Evolutionary conservation across 2,888 invertebrate genomes (phyloP).

Genomic region (Spisula solida): DNA sequence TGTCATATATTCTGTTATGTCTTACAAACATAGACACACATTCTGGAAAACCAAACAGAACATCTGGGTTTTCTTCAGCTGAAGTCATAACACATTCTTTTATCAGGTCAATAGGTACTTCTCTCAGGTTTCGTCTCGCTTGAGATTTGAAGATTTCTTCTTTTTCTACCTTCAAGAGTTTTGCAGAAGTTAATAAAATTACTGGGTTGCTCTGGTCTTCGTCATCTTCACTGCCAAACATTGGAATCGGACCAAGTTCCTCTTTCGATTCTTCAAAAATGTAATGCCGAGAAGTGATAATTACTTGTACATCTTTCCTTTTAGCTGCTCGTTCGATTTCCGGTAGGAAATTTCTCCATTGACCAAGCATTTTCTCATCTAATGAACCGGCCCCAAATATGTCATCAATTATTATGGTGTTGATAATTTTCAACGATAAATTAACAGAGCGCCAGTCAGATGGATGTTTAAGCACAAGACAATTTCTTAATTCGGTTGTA

Average conservation of each 20-base stretch:
- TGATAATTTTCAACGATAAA: constrained; percentile 37
- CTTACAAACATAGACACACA: constrained; percentile 49
- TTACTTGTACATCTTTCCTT: constrained; percentile 42
- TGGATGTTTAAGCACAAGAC: constrained; percentile 47
- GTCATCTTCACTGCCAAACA: background rate
- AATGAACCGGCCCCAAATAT: constrained; percentile 61
- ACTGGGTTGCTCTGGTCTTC: too few species aligned
- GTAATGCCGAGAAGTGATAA: constrained; percentile 62
- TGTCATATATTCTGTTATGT: constrained; percentile 24
- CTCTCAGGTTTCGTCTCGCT: background rate
- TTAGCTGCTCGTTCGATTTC: constrained; percentile 44
- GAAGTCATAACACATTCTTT: constrained; percentile 28
- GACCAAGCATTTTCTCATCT: constrained; percentile 44
- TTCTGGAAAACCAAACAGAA: constrained; percentile 54
- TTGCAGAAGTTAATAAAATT: constrained; percentile 10
- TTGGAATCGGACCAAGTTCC: background rate
- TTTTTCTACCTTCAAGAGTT: constrained; percentile 36
- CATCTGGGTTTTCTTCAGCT: background rate
- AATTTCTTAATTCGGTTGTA: constrained; percentile 16
- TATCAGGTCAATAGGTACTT: background rate
- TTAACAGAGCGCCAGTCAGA: constrained; percentile 59
- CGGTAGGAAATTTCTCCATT: constrained; percentile 48
- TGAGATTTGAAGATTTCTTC: constrained; percentile 33
- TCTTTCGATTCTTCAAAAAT: constrained; percentile 54
- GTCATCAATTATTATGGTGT: constrained; percentile 59